Conservation (phyloP, 2,888 invertebrate species). For the Megamerina dolium region DNA sequence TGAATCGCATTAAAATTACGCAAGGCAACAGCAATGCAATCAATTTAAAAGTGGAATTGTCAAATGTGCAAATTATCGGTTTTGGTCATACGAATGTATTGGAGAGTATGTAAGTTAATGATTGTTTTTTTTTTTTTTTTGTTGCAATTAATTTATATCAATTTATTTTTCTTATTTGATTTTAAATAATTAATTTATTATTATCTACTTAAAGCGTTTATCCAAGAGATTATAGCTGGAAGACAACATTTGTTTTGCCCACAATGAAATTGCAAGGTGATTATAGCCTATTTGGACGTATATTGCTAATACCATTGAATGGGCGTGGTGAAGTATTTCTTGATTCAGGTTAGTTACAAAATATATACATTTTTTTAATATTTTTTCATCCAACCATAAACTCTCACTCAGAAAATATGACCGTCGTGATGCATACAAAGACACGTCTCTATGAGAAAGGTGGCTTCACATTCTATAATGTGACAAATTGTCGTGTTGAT, state of each 20-base stretch:
- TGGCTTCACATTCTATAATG: slow-evolving; percentile 62
- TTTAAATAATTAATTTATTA: not conserved
- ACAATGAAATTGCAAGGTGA: slow-evolving; percentile 63
- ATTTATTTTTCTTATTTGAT: not conserved
- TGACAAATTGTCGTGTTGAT: slow-evolving; percentile 61
- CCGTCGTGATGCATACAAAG: slow-evolving; percentile 61
- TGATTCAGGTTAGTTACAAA: slow-evolving; percentile 58
- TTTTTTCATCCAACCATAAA: not conserved
- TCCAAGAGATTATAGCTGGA: slow-evolving; percentile 63
- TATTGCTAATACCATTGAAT: slow-evolving; percentile 63
- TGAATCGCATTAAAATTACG: slow-evolving; percentile 62
- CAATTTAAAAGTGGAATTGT: slow-evolving; percentile 65
- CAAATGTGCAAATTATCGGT: slow-evolving; percentile 62
- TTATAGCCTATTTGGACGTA: slow-evolving; percentile 63
- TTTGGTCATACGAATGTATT: slow-evolving; percentile 62
- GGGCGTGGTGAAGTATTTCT: slow-evolving; percentile 65
- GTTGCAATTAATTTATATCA: not conserved
- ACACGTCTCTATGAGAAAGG: slow-evolving; percentile 60
- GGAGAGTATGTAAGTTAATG: slow-evolving; percentile 55
- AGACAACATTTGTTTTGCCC: slow-evolving; percentile 61
- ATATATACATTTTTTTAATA: not conserved
- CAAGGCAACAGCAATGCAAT: slow-evolving; percentile 67
- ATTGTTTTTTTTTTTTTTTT: not conserved
- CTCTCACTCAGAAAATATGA: slow-evolving; percentile 61
- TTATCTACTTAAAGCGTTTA: slow-evolving; percentile 54